Base-by-base conservation (phyloP, 2,888 invertebrate genomes). In the Apamea anceps region DNA sequence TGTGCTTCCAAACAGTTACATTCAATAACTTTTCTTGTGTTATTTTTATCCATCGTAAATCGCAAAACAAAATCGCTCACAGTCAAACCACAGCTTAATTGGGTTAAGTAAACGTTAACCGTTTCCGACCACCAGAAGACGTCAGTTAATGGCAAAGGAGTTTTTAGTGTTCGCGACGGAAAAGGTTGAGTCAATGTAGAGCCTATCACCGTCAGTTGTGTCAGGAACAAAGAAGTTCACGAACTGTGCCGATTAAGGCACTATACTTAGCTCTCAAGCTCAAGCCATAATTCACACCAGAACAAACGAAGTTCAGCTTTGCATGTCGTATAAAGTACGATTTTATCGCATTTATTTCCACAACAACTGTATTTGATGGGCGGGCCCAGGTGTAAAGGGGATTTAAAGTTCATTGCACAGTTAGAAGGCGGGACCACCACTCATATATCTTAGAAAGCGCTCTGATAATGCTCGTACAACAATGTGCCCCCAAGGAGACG, bases 351-450 rank as follows among this genome's bases (percentile, higher is more conserved):
- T 93, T 94, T 93, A 93, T 93, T 90, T 93, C 92, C 91, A 93
- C 94, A 94, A 95, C 95, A 96, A 95, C 95, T 95, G 94, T 95
- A 96, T 95, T 95, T 92, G 92, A 94, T 94, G 95, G 95, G 95
- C 95, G 95, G 94, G 87, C 91, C 86, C 95, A 96, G 96, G 96
- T 96, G 95, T 94, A 90, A 93, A 93, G 94, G 93, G 95, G 94
- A 94, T 95, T 95, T 96, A 96, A 96, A 96, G 96, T 96, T 96
- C 95, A 96, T 94, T 95, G 95, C 94, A 93, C 95, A 95, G 95
- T 93, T 93, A 92, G 94, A 94, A 93, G 96, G 96, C 94, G 96
- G 94, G 90, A 89, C 93, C 87, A 89, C 81, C 84, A 92, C 93
- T 92, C 95, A 93, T 96, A 95, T 96, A 96, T 96, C 94, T 95